Evolutionary conservation across 2,888 invertebrate species (phyloP).

Genomic region (Alcis repandata): DNA sequence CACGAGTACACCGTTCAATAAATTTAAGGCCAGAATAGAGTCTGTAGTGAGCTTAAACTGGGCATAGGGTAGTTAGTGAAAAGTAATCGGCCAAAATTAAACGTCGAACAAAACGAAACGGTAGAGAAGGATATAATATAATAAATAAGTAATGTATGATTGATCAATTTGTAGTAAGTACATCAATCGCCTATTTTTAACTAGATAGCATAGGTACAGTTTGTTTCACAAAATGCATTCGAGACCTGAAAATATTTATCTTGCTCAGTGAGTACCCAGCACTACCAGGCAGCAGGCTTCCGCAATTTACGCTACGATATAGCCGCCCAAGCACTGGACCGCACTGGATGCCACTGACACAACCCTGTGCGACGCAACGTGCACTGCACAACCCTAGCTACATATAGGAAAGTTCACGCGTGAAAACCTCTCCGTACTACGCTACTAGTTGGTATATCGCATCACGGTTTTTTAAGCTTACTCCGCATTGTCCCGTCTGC

Average conservation of each 20-base stretch:
- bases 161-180: background rate
- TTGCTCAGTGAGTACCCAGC: conserved; percentile 6
- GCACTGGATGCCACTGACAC: conserved; percentile 59
- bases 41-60: background rate
- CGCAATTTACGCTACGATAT: conserved; percentile 71
- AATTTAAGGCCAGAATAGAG: background rate
- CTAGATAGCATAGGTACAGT: background rate
- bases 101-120: background rate
- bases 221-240: no score
- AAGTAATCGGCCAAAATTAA: background rate
- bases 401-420: conserved; percentile 7
- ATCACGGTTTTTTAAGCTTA: no score
- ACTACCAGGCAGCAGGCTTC: conserved; percentile 57
- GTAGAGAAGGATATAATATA: background rate
- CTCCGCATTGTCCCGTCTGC: no score
- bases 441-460: background rate
- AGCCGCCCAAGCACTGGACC: conserved; percentile 57
- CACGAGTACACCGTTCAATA: conserved; percentile 8
- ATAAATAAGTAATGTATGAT: background rate
- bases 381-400: background rate
- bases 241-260: background rate
- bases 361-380: conserved; percentile 50
- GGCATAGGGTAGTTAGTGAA: background rate
- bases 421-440: background rate
- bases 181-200: background rate